Evolutionary conservation across 2,888 invertebrate genomes (phyloP), one percentile per base, ranked within the genome.

Genomic region (Lathronympha strigana): DNA sequence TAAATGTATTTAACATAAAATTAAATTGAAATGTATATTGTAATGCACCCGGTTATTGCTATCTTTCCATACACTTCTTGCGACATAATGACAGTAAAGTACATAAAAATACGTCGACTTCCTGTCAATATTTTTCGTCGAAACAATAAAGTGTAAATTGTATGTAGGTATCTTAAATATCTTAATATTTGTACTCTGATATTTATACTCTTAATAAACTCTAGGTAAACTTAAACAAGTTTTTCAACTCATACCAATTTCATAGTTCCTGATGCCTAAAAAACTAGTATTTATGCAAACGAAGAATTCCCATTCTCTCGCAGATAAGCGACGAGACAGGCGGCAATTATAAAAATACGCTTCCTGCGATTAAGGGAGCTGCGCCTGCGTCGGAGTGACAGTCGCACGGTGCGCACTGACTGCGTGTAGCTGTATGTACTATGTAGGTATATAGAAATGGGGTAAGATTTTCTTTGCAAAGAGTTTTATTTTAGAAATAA

Each of bases 281-380:
- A 57, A 57, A 57, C 57, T 57, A 57, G 57, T 57, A 45, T 57
- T 57, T 57, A 57, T 57, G 57, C 57, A 57, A 57, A 57, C 43
- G 31, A 45, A 31, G 43, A 55, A 31, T 57, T 21, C 45, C 43
- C 57, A 45, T 57, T 57, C 57, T 55, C 55, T 45, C 21, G 57
- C 43, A 45, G 57, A 60, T 49, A 60, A 60, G 36, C 49, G 33
- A 25, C 9, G 57, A 19, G 31, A 57, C 58, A 36, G 58, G 36
- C 36, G 21, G 58, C 15, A 60, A 60, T 60, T 60, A 60, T 60
- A 60, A 60, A 60, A 60, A 49, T 60, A 49, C 33, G 47, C 58
- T 60, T 60, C 58, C 58, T 60, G 58, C 58, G 47, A 60, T 60
- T 60, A 60, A 60, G 25, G 47, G 33, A 36, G 13, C 40, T 40